Percentiles rank a stretch among this genome's conserved stretches.
Conservation (phyloP, 2,797 vertebrate species). For the Percopsis omiscomaycus region DNA sequence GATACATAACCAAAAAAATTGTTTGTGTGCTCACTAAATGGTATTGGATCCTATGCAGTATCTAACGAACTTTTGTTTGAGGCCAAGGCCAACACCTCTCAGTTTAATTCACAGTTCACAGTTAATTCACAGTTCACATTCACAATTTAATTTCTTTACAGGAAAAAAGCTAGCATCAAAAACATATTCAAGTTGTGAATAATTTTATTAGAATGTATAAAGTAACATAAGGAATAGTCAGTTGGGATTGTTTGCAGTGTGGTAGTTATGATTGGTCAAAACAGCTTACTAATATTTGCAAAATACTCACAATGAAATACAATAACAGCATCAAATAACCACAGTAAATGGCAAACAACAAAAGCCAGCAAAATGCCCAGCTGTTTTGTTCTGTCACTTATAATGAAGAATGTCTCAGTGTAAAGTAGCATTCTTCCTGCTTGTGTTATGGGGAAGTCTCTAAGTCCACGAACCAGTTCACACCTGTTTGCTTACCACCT, state of each 20-base stretch:
- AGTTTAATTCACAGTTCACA: too few relatives aligned
- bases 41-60: too few relatives aligned
- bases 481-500: conserved; percentile 42
- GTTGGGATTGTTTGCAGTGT: too few relatives aligned
- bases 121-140: too few relatives aligned
- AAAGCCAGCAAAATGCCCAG: conserved; percentile 28
- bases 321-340: conserved; percentile 18
- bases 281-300: background rate
- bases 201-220: too few relatives aligned
- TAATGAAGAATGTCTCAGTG: conserved; percentile 8
- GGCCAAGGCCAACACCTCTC: too few relatives aligned
- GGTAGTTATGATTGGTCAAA: background rate
- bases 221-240: too few relatives aligned
- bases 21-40: too few relatives aligned
- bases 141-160: too few relatives aligned
- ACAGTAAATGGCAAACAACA: conserved; percentile 29
- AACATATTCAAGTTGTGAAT: too few relatives aligned
- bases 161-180: too few relatives aligned
- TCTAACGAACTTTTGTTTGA: too few relatives aligned
- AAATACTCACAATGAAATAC: background rate
- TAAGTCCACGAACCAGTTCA: conserved; percentile 30
- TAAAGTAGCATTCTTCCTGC: conserved; percentile 45
- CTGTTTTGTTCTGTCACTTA: conserved; percentile 46
- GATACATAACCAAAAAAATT: background rate
- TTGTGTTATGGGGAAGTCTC: conserved; percentile 29